Evolutionary conservation across 2,888 invertebrate species (phyloP), one percentile per base, ranked within the genome.

Genomic region (Tipula confusa): DNA sequence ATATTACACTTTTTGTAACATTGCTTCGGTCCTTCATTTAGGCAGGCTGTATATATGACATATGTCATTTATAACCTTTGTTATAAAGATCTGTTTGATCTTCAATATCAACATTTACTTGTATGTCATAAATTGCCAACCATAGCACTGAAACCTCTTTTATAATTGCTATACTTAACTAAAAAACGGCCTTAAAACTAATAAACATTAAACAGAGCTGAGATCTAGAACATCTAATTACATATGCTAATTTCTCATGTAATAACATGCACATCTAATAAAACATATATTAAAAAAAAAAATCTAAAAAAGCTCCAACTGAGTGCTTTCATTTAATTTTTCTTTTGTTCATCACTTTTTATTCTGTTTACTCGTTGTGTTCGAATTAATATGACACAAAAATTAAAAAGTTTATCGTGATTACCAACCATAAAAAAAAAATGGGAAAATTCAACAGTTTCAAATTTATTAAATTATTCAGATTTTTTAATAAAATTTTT

Each of bases 361-460:
- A n/a, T 36, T 36, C 11, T 36, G 36, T 36, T 9, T 1, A 11
- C 36, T 36, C 36, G 43, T 43, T 64, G 24, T 64, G 64, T 64
- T 64, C 24, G 24, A 24, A 64, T 64, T 64, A 64, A 64, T 64
- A 64, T 64, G 64, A 64, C 64, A 64, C 64, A 64, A 18, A 64
- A 64, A 64, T 64, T 64, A 24, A 64, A 64, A 64, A 64, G 64
- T 64, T 64, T 24, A 64, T 64, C 64, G 64, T 64, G 64, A 64
- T 64, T 64, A 24, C 64, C 18, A 64, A 24, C 64, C 64, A 64
- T 64, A 64, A 64, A 43, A 64, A 64, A 64, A 64, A 24, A 64
- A n/a, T n/a, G n/a, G n/a, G n/a, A n/a, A n/a, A n/a, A n/a, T n/a
- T 64, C 64, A 64, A 64, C 64, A 64, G 64, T 64, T 64, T 64